Percentiles rank a stretch among this genome's conserved stretches.
phyloP scores from a whole-genome alignment of 2,113 vertebrate species.

The Bos javanicus region DNA sequence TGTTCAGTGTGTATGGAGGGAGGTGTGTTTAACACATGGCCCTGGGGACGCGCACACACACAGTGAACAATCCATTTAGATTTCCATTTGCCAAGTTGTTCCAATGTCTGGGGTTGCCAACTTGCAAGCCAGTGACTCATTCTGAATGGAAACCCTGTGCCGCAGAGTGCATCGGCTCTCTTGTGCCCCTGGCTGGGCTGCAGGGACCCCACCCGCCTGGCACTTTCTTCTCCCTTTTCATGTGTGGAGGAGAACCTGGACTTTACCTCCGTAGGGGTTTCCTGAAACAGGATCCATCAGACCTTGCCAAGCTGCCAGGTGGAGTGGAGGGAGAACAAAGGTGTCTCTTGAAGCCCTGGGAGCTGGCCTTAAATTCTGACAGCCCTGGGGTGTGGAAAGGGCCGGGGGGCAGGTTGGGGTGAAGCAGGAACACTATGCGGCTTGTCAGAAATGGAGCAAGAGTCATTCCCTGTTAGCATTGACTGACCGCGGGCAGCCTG shows the following conservation, averaged over 20 bases:
- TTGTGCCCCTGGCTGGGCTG: not conserved
- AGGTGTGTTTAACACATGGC: not conserved
- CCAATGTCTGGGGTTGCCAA: conserved; percentile 54
- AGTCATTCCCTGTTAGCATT: not conserved
- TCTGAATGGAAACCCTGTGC: conserved; percentile 63
- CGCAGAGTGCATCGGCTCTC: not conserved
- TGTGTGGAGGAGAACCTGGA: not conserved
- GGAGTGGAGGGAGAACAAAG: conserved; percentile 52
- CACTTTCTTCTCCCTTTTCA: not conserved
- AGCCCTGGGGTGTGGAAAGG: not conserved
- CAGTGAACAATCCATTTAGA: not conserved
- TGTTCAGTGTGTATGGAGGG: not conserved
- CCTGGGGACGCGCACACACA: not conserved
- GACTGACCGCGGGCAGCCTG: not conserved
- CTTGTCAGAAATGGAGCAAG: conserved; percentile 2
- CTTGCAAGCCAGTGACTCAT: conserved; percentile 57
- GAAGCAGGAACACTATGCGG: not conserved
- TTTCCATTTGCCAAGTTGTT: conserved; percentile 53
- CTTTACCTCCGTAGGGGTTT: not conserved
- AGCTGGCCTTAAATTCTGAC: conserved; percentile 59
- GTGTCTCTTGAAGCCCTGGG: conserved; percentile 51
- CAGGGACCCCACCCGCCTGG: conserved; percentile 52
- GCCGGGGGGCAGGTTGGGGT: not conserved
- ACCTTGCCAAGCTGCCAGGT: not conserved
- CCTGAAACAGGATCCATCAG: not conserved